These are phyloP conservation scores for Lamellibrachia luymesi DNA, from an alignment of 1,140 invertebrate species.

Conservation along the genomic window DNA sequence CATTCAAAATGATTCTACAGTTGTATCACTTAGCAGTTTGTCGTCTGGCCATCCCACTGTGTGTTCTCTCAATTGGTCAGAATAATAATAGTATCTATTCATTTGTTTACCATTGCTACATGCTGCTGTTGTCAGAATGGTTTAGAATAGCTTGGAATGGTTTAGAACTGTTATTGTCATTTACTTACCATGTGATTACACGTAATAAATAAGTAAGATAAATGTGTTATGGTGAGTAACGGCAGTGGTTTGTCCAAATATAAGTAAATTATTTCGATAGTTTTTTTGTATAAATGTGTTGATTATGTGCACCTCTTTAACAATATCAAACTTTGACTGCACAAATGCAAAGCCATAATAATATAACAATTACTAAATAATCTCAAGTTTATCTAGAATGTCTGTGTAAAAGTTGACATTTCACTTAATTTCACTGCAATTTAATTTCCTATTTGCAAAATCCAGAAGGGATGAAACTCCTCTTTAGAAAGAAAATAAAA, in stretches of 20 bases:
- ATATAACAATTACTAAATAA: neutral
- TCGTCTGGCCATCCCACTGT: neutral
- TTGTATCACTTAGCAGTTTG: neutral
- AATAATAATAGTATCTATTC: neutral
- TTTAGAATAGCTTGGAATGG: neutral
- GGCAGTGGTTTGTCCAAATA: neutral
- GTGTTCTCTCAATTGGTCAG: neutral
- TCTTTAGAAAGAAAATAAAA: neutral
- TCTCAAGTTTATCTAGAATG: neutral
- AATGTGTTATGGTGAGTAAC: neutral
- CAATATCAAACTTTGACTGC: neutral
- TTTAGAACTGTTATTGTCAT: neutral
- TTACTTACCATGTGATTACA: neutral
- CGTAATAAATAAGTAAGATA: neutral
- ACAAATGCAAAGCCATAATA: neutral
- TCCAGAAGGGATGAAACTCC: neutral
- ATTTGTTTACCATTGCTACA: neutral
- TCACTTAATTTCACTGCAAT: too few species aligned
- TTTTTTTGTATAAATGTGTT: neutral
- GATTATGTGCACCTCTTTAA: neutral
- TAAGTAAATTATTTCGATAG: too few species aligned
- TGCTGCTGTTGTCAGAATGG: neutral
- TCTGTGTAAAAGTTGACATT: too few species aligned
- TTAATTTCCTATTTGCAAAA: neutral
- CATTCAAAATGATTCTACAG: neutral